These are phyloP conservation scores for Camelus bactrianus DNA, from an alignment of 2,113 vertebrate species.

Conservation along the genomic window DNA sequence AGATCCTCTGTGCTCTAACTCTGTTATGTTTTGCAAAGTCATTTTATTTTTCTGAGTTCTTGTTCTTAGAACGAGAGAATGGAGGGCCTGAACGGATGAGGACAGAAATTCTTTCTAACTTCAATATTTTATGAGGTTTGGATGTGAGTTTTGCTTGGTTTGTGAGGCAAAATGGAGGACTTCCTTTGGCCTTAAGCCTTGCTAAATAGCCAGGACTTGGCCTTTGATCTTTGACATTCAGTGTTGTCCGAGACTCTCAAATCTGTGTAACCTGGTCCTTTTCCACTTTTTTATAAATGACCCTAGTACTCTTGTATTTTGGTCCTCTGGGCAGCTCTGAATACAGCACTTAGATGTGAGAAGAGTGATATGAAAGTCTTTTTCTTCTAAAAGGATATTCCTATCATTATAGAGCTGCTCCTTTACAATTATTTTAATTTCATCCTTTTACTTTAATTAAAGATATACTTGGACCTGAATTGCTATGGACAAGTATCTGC, in stretches of 20 bases:
- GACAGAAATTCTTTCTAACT: not conserved
- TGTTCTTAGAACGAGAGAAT: not conserved
- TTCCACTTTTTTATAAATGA: not conserved
- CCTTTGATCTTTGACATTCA: not conserved
- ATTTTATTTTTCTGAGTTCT: not conserved
- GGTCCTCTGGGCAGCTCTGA: not conserved
- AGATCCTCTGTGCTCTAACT: not conserved
- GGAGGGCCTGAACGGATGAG: not conserved
- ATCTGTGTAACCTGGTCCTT: not conserved
- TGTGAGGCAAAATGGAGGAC: not conserved
- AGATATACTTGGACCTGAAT: not conserved
- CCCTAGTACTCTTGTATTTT: not conserved
- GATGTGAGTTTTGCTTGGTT: not conserved
- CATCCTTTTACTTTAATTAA: not conserved
- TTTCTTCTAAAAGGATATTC: not conserved
- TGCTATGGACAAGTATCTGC: not conserved
- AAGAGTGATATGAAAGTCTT: not conserved
- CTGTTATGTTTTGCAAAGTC: fast-evolving
- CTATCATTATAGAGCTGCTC: not conserved
- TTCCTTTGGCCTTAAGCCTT: not conserved
- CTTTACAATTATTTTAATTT: not conserved
- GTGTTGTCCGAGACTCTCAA: not conserved
- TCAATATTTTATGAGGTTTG: not conserved
- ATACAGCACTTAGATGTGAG: not conserved
- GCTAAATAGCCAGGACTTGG: not conserved